Conservation (phyloP, 1,140 invertebrate species). For the Aphaenogaster ashmeadi region DNA sequence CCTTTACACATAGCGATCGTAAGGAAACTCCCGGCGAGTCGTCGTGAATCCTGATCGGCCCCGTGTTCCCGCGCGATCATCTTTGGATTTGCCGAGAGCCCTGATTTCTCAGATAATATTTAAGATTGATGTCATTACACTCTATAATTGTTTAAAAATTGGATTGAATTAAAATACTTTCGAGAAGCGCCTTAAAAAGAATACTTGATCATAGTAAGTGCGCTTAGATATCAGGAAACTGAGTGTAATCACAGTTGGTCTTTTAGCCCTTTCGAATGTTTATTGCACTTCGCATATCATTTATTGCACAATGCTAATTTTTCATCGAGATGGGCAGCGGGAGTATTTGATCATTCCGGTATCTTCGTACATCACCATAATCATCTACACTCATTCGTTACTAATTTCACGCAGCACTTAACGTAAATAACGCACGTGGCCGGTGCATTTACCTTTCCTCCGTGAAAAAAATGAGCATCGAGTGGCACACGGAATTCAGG, state of each 20-base stretch:
- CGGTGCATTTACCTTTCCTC: slow-evolving; percentile 39
- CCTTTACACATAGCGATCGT: slow-evolving; percentile 62
- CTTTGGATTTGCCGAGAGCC: background rate
- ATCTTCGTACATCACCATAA: slow-evolving; percentile 3
- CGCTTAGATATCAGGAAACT: background rate
- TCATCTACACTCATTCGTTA: slow-evolving; percentile 45
- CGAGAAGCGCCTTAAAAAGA: background rate
- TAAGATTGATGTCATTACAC: background rate
- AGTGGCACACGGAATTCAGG: slow-evolving; percentile 39
- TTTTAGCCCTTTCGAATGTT: background rate
- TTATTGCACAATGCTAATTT: slow-evolving; percentile 32
- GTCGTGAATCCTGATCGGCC: background rate
- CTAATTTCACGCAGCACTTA: slow-evolving; percentile 56
- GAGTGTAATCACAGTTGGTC: background rate
- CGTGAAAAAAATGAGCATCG: background rate
- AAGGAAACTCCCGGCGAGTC: slow-evolving; percentile 39
- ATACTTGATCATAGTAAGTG: background rate
- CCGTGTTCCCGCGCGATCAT: slow-evolving; percentile 15
- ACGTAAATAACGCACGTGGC: slow-evolving; percentile 17
- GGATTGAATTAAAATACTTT: background rate
- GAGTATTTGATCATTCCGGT: slow-evolving; percentile 31
- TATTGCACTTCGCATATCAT: background rate
- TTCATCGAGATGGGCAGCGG: background rate
- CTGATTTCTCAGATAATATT: background rate
- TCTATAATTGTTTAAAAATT: background rate